Percentiles rank a stretch among this genome's conserved stretches.
Evolutionary conservation across 2,888 invertebrate genomes (phyloP).

Genomic region (Epistrophella euchroma): DNA sequence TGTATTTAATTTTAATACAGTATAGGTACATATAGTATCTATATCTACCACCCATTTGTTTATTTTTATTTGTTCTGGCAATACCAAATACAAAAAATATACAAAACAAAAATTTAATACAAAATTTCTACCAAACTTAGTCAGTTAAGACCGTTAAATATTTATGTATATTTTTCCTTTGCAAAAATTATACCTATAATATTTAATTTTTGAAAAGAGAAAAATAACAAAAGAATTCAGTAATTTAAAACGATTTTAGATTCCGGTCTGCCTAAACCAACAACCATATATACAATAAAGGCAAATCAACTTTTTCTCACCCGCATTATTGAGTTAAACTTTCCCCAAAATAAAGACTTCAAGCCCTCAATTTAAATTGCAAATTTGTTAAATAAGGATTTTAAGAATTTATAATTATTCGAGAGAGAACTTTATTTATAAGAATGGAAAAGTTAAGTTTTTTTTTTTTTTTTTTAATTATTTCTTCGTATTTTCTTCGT

Average conservation of each 20-base stretch:
- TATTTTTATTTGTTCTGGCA: background rate
- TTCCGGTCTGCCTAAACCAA: conserved; percentile 26
- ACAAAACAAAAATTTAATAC: background rate
- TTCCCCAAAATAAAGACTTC: conserved; percentile 28
- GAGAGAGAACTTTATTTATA: conserved; percentile 63
- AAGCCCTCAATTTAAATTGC: conserved; percentile 66
- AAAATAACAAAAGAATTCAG: conserved; percentile 14
- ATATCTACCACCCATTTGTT: too few relatives aligned
- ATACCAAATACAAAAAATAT: background rate
- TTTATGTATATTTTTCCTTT: background rate
- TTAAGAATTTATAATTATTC: conserved; percentile 64
- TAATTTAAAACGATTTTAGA: conserved; percentile 30
- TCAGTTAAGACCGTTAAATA: background rate
- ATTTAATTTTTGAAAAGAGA: conserved; percentile 6
- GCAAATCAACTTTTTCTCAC: conserved; percentile 36
- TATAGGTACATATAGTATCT: too few relatives aligned
- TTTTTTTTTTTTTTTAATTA: conserved; percentile 7
- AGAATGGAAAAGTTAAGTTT: conserved; percentile 57
- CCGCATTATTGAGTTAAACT: conserved; percentile 58
- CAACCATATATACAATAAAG: conserved; percentile 13
- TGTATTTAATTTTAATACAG: too few relatives aligned
- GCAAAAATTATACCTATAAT: background rate
- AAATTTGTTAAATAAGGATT: conserved; percentile 69
- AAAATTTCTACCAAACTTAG: background rate
- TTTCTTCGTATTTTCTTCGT: conserved; percentile 7